A percentile compares a stretch with the other conserved stretches of the same genome.
Conservation (phyloP, 2,888 invertebrate species). For the Synergus itoensis region DNA sequence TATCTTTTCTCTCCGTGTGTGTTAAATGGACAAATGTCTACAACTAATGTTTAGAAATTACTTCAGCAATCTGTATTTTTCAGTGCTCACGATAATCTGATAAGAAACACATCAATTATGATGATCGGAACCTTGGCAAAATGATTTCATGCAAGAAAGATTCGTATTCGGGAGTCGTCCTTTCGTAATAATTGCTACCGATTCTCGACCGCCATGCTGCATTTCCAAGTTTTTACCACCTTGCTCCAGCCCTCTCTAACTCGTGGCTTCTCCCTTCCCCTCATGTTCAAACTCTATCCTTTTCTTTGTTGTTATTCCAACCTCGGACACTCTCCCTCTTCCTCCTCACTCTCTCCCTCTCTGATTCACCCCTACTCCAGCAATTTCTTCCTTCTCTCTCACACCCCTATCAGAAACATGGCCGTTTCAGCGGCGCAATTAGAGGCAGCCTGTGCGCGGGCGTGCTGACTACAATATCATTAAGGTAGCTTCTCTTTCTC, state of each 20-base stretch:
- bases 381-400: slow-evolving; percentile 63
- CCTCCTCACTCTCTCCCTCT: slow-evolving; percentile 15
- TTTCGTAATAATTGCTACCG: slow-evolving; percentile 73
- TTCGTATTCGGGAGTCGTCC: slow-evolving; percentile 69
- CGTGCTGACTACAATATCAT: slow-evolving; percentile 74
- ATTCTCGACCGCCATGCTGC: slow-evolving; percentile 74
- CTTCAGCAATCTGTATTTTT: too few relatives aligned
- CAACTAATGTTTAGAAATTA: too few relatives aligned
- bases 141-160: slow-evolving; percentile 41
- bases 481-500: slow-evolving; percentile 65
- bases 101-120: background rate
- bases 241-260: slow-evolving; percentile 48
- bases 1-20: too few relatives aligned
- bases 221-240: slow-evolving; percentile 73
- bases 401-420: slow-evolving; percentile 69
- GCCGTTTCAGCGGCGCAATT: slow-evolving; percentile 75
- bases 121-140: background rate
- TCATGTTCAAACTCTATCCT: slow-evolving; percentile 44
- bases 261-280: slow-evolving; percentile 53
- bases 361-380: slow-evolving; percentile 39
- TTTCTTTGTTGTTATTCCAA: slow-evolving; percentile 49
- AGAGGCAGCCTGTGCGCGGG: slow-evolving; percentile 74
- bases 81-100: too few relatives aligned
- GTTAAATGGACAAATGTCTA: too few relatives aligned
- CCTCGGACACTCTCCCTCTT: slow-evolving; percentile 48